Base-by-base conservation (phyloP, 92 coral and sea anemone genomes). In the Porites cylindrica region DNA sequence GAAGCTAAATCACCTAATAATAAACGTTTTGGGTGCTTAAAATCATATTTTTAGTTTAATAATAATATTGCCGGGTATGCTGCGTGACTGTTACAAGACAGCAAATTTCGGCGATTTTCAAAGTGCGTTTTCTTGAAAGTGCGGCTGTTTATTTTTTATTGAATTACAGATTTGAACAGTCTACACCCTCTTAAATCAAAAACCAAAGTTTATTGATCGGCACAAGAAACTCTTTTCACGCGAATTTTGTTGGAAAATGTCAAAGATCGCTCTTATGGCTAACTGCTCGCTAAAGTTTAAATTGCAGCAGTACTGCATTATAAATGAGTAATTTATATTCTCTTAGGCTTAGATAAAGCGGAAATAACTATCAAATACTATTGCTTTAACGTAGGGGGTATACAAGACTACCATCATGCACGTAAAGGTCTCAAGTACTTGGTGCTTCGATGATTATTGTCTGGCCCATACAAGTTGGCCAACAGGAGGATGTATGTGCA, bases 151-250 rank as follows among this genome's bases (percentile, higher is more conserved):
- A 29, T 29, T 29, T 29, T 29, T 29, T 29, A 29, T 2, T 29
- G 2, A 29, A 29, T 29, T 29, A 29, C 32, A 29, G 32, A 29
- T 29, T 29, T 29, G 32, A 29, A 29, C 32, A 29, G 32, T 29
- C 0, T 0, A 29, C 2, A 29, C 32, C 32, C 32, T 29, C 32
- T 29, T 29, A 29, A 29, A 29, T 29, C 78, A 74, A 74, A 74
- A 72, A 74, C 58, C 29, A 74, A 54, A 74, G 62, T 74, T 74
- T 74, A 74, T 74, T 50, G 78, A 74, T 74, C 62, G 78, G 78
- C 78, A 43, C 58, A 74, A 74, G 2, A 10, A 74, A 74, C 78
- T 50, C 58, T 50, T 32, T 32, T 74, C 29, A 54, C 62, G 24
- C 10, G 24, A 32, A 43, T 43, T 74, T 74, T 74, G 78, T 19